Conservation (phyloP, 2,888 invertebrate species). For the Limnephilus rhombicus region DNA sequence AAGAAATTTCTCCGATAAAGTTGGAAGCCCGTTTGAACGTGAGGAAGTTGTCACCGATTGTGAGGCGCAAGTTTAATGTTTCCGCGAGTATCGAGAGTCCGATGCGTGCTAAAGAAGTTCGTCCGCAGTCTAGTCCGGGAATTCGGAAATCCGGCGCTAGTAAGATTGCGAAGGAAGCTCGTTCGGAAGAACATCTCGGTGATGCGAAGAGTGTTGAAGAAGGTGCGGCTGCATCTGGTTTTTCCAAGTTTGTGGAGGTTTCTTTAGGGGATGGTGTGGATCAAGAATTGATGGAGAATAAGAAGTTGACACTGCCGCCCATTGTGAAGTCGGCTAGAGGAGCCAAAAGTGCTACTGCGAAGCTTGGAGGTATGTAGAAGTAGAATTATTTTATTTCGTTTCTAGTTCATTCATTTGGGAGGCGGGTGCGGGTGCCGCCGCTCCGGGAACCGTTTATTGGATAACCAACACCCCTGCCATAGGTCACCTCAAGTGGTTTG, state of each 20-base stretch:
- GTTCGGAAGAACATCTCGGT: background rate
- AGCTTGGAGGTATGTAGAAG: slow-evolving; percentile 19
- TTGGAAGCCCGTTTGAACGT: slow-evolving; percentile 74
- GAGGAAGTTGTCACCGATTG: slow-evolving; percentile 75
- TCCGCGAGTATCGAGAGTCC: slow-evolving; percentile 67
- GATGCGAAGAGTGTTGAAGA: background rate
- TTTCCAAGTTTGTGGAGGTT: slow-evolving; percentile 55
- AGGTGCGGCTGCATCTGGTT: slow-evolving; percentile 67
- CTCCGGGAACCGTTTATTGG: no score
- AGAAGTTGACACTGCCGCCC: slow-evolving; percentile 69
- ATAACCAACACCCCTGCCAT: no score
- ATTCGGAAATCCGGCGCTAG: slow-evolving; percentile 17
- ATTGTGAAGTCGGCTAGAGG: slow-evolving; percentile 69
- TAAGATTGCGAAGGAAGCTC: slow-evolving; percentile 69
- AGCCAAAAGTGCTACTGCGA: background rate
- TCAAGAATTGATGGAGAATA: slow-evolving; percentile 70
- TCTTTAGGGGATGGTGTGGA: slow-evolving; percentile 69
- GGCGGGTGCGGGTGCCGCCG: no score
- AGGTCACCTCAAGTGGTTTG: no score
- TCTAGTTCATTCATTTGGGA: background rate
- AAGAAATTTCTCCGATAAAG: slow-evolving; percentile 71
- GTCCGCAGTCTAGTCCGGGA: slow-evolving; percentile 74
- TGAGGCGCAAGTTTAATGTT: slow-evolving; percentile 68
- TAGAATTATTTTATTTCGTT: background rate
- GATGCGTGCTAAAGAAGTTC: slow-evolving; percentile 71